phyloP scores from a whole-genome alignment of 2,888 invertebrate species.

The Petrophora chlorosata region DNA sequence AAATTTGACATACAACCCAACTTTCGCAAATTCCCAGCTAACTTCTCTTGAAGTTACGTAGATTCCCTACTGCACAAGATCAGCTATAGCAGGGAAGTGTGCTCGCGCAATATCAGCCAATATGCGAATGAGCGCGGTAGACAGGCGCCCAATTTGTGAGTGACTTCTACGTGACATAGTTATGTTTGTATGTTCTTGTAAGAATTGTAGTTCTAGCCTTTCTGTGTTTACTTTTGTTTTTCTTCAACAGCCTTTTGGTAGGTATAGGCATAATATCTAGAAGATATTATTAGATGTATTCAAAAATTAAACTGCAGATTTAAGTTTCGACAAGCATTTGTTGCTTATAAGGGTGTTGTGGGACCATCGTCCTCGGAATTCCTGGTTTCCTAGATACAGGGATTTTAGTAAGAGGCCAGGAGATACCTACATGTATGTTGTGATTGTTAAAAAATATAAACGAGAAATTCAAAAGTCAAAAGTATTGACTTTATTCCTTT shows the following conservation, averaged over 20 bases:
- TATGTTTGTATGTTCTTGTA: conserved; percentile 45
- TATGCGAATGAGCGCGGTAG: conserved; percentile 58
- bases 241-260: neutral
- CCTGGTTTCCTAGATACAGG: no score
- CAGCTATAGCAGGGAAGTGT: conserved; percentile 29
- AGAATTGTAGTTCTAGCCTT: conserved; percentile 20
- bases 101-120: conserved; percentile 57
- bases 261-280: neutral
- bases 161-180: conserved; percentile 47
- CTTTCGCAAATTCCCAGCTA: no score
- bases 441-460: no score
- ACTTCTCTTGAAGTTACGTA: neutral
- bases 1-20: no score
- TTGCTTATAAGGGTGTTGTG: no score
- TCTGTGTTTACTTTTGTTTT: conserved; percentile 7
- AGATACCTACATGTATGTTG: no score
- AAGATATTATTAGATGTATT: neutral
- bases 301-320: no score
- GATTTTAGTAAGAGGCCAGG: no score
- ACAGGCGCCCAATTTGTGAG: conserved; percentile 66
- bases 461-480: no score
- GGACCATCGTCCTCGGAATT: no score
- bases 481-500: no score
- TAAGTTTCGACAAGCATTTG: no score
- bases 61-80: neutral